Evolutionary conservation across 2,888 invertebrate genomes (phyloP).

Genomic region (Nycteola revayana): DNA sequence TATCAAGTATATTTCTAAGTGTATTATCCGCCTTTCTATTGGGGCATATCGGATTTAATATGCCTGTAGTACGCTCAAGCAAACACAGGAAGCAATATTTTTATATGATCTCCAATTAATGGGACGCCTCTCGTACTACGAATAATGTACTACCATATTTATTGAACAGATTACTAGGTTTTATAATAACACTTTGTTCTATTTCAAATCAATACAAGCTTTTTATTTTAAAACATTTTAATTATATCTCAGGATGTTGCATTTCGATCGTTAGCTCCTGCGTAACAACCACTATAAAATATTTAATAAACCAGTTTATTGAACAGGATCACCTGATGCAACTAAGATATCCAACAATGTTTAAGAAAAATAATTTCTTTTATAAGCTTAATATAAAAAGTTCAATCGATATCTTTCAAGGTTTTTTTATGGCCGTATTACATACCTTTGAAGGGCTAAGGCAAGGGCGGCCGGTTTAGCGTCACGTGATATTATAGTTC

Average conservation of each 20-base stretch:
- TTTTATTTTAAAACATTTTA: conserved; percentile 15
- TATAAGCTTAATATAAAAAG: conserved; percentile 8
- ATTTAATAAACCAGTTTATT: conserved; percentile 71
- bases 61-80: no score
- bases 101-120: not conserved
- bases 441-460: conserved; percentile 56
- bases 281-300: conserved; percentile 53
- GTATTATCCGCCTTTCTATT: no score
- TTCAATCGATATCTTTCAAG: no score
- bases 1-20: conserved; percentile 39
- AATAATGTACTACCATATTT: no score
- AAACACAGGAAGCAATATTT: no score
- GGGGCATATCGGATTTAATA: no score
- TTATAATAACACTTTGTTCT: no score
- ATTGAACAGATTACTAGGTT: no score
- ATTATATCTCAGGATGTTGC: conserved; percentile 14
- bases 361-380: conserved; percentile 34
- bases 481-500: conserved; percentile 67
- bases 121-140: no score
- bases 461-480: conserved; percentile 42
- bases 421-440: conserved; percentile 19
- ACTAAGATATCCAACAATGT: conserved; percentile 36
- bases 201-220: no score
- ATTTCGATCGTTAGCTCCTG: conserved; percentile 37
- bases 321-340: conserved; percentile 55